Conservation (phyloP, 2,797 vertebrate species). For the Karalla daura region DNA sequence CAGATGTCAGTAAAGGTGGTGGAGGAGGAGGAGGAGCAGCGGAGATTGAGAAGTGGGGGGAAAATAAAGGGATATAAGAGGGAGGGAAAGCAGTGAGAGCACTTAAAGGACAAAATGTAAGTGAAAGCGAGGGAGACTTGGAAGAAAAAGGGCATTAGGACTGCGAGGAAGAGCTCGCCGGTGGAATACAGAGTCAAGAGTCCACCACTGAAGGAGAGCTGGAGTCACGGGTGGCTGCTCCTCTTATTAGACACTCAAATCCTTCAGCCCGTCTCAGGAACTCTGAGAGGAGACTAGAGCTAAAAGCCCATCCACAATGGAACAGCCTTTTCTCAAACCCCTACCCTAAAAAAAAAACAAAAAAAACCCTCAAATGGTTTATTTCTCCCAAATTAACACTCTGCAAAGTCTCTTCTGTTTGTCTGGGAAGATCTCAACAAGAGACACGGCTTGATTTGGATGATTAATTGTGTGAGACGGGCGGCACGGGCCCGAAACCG, state of each 20-base stretch:
- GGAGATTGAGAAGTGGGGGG: neutral
- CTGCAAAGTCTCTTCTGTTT: neutral
- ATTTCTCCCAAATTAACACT: constrained; percentile 14
- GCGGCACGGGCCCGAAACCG: no score
- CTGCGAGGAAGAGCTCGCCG: constrained; percentile 44
- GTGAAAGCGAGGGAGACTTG: constrained; percentile 51
- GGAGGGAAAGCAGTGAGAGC: constrained; percentile 1
- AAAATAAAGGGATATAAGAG: constrained; percentile 31
- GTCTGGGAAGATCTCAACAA: neutral
- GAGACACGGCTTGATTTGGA: neutral
- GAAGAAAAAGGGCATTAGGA: constrained; percentile 41
- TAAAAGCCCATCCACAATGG: constrained; percentile 33
- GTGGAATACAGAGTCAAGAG: constrained; percentile 59
- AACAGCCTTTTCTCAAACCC: constrained; percentile 25
- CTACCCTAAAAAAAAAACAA: no score
- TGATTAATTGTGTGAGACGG: neutral
- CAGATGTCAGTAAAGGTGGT: constrained; percentile 43
- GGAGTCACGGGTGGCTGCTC: constrained; percentile 68
- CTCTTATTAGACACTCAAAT: constrained; percentile 74
- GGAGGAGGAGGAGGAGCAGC: neutral
- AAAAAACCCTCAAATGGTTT: no score
- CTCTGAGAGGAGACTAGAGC: constrained; percentile 40
- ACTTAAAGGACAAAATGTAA: constrained; percentile 60
- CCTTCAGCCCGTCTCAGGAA: constrained; percentile 54
- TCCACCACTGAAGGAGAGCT: constrained; percentile 66